phyloP scores from a whole-genome alignment of 2,113 vertebrate genomes.

The Chelonoidis abingdonii region DNA sequence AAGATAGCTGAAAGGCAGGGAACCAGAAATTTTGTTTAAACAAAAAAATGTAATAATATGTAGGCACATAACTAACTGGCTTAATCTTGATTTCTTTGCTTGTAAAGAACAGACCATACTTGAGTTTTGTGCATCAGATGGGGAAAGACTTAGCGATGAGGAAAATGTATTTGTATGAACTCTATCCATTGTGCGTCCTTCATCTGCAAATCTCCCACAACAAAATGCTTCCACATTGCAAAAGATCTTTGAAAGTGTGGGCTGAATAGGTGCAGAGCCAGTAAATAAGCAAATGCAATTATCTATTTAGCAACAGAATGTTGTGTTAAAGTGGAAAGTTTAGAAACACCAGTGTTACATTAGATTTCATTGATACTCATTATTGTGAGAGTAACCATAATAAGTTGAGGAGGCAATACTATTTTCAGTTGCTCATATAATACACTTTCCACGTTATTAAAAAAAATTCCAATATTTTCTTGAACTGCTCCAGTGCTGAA shows the following conservation, averaged over 20 bases:
- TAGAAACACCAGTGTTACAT: background rate
- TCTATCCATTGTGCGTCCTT: background rate
- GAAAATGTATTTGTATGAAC: background rate
- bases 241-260: background rate
- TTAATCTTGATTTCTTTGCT: background rate
- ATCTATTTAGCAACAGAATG: background rate
- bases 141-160: background rate
- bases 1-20: background rate
- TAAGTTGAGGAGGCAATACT: background rate
- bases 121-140: accelerated
- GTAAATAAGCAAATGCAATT: background rate
- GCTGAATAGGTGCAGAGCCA: background rate
- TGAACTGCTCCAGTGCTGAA: background rate
- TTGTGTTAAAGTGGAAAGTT: background rate
- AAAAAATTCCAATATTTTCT: background rate
- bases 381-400: background rate
- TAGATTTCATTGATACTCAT: background rate
- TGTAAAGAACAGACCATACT: background rate
- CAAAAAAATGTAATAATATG: background rate
- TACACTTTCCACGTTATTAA: background rate
- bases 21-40: background rate
- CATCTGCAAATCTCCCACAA: background rate
- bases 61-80: background rate
- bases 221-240: background rate
- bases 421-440: background rate